Evolutionary conservation across 1,140 invertebrate species (phyloP), one percentile per base, ranked within the genome.

Genomic region (Euborellia annulipes): DNA sequence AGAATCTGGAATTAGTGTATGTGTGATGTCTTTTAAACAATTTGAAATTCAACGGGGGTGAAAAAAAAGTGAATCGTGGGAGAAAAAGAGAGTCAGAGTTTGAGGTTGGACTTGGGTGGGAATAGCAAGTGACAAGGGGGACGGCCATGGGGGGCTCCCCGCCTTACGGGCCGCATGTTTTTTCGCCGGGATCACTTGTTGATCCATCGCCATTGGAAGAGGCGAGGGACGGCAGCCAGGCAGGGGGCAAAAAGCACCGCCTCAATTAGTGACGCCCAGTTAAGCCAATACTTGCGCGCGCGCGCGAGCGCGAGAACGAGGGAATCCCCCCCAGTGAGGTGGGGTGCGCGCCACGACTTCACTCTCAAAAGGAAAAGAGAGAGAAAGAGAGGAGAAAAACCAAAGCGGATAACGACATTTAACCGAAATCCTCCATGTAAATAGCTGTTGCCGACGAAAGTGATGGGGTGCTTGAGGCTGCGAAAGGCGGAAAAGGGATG

Each of bases 221-320:
- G 38, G 23, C 40, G 17, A 45, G 42, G n/a, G 36, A 18, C 36
- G 36, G 39, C 19, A 20, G n/a, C 20, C 14, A 30, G 42, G n/a
- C 11, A 43, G 42, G 42, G 34, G 22, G 32, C 13, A 22, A 22
- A 32, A 46, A 34, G 36, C 46, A 47, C 40, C 21, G 38, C 40
- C 46, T 38, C 46, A 47, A 47, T 47, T 47, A 47, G 46, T 47
- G 38, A 47, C 30, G 46, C 46, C 39, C 46, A 47, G 40, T 47
- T 47, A 47, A 38, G 38, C 27, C 23, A 27, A 27, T 27, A 27
- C 23, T 27, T 27, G 23, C 4, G 23, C 23, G 23, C 23, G 23
- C 23, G 11, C 4, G 23, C 23, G 23, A 6, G 23, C 4, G 23
- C 23, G 23, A 6, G 23, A 27, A 11, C 23, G 23, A 4, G 23